Base-by-base conservation (phyloP, 2,888 invertebrate species). In the Ashinkailepas kermadecensis region DNA sequence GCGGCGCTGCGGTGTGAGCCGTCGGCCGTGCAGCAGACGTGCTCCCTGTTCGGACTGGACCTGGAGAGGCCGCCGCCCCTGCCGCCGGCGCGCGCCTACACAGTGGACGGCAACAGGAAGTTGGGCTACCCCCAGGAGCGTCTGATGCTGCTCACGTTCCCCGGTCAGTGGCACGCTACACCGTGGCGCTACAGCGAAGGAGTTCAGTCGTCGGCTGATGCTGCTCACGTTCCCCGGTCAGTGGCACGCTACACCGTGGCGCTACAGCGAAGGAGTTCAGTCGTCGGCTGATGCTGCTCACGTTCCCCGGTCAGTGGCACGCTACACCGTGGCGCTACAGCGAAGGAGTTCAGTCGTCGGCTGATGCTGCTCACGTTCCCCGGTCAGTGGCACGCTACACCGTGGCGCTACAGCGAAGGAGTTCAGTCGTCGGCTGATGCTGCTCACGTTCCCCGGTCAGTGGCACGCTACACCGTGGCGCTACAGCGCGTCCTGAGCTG, bases 81-180 rank as follows among this genome's bases (percentile, higher is more conserved):
- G 84, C 97, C 97, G 80, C 94, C 95, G 62, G 93, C 95, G 86
- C 91, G 97, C 85, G 92, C 94, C 3, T 97, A 97, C 89, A 96
- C 95, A 12, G 94, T 97, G 82, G 90, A 93, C 59, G 95, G 95
- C 85, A 95, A 95, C 87, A 94, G 94, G 82, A 96, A 96, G 89
- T 89, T 96, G 85, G 93, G 94, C 85, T 97, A 96, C 89, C 97
- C 97, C 84, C 97, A 97, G 89, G 94, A 93, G 85, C 91, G 97
- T 86, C 90, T 94, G 82, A 95, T 97, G 94, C 94, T 94, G 88
- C 93, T 94, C 91, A 93, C 93, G 85, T 97, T 93, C 89, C 92
- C 93, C 85, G 92, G 92, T 90, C 39, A 39, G 39, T 39, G 39
- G 39, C 39, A 4, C 39, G 39, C 39, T 4, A 39, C 39, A 4